Conservation (phyloP, 2,113 vertebrate genomes). For the Phrynosoma blainvillii region DNA sequence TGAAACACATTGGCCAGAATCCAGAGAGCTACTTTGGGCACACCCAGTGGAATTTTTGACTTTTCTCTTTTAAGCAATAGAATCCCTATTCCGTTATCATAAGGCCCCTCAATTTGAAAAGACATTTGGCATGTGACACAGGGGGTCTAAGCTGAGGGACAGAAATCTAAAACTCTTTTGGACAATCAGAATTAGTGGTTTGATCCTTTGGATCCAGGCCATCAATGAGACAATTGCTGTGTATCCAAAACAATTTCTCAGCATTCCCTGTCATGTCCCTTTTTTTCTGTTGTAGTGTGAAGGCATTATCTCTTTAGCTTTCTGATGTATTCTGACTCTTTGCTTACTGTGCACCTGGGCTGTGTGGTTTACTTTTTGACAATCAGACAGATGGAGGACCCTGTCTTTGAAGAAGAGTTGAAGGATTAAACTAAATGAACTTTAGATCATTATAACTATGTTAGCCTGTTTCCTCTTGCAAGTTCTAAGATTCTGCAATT, state of each 20-base stretch:
- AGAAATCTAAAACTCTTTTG: background rate
- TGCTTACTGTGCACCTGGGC: background rate
- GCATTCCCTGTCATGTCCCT: background rate
- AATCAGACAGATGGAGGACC: too few relatives aligned
- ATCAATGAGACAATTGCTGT: background rate
- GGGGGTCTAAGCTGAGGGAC: background rate
- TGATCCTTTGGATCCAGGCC: background rate
- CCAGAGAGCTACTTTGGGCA: constrained; percentile 19
- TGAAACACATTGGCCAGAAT: constrained; percentile 26
- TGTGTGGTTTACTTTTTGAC: background rate
- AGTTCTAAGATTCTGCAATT: background rate
- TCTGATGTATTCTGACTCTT: background rate
- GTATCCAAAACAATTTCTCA: background rate
- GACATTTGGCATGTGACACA: background rate
- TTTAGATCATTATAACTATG: background rate
- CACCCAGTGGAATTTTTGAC: background rate
- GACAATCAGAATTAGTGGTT: background rate
- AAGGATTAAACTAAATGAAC: background rate
- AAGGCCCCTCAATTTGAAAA: background rate
- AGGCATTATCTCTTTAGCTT: background rate
- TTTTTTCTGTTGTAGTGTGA: background rate
- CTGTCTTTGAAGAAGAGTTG: background rate
- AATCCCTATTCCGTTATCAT: background rate
- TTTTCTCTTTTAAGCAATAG: background rate
- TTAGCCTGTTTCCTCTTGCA: background rate